A percentile compares a stretch with the other conserved stretches of the same genome.
Conservation (phyloP, 2,113 vertebrate genomes). For the Dascyllus trimaculatus region DNA sequence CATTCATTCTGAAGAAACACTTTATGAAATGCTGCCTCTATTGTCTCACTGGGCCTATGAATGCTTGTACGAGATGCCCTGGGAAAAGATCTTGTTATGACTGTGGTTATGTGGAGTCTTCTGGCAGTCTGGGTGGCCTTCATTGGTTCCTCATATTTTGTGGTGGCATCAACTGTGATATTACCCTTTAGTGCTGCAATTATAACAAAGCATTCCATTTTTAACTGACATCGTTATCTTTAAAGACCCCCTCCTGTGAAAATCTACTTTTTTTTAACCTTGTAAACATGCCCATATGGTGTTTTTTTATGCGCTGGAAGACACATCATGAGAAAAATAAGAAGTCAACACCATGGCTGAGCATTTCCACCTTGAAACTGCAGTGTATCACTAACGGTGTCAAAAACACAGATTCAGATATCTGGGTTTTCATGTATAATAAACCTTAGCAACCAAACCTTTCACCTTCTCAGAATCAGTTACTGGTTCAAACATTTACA, state of each 20-base stretch:
- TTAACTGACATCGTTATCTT: background rate
- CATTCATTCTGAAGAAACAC: background rate
- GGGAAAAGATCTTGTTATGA: background rate
- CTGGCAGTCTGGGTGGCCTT: background rate
- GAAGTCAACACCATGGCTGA: too few species aligned
- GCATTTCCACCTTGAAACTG: too few species aligned
- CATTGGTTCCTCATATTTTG: background rate
- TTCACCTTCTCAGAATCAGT: too few species aligned
- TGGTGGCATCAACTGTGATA: background rate
- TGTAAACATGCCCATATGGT: too few species aligned
- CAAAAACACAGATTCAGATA: too few species aligned
- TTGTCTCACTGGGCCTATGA: background rate
- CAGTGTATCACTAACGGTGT: too few species aligned
- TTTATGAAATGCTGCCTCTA: background rate
- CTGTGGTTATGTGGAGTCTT: background rate
- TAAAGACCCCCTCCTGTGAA: background rate
- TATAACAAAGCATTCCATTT: background rate
- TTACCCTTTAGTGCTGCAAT: background rate
- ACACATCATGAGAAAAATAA: too few species aligned
- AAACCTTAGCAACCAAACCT: too few species aligned
- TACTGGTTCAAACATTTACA: too few species aligned
- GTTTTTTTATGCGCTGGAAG: too few species aligned
- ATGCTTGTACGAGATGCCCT: background rate
- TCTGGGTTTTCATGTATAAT: too few species aligned
- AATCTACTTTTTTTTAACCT: too few species aligned